phyloP scores from a whole-genome alignment of 2,113 vertebrate species.

The Corythaixoides concolor region DNA sequence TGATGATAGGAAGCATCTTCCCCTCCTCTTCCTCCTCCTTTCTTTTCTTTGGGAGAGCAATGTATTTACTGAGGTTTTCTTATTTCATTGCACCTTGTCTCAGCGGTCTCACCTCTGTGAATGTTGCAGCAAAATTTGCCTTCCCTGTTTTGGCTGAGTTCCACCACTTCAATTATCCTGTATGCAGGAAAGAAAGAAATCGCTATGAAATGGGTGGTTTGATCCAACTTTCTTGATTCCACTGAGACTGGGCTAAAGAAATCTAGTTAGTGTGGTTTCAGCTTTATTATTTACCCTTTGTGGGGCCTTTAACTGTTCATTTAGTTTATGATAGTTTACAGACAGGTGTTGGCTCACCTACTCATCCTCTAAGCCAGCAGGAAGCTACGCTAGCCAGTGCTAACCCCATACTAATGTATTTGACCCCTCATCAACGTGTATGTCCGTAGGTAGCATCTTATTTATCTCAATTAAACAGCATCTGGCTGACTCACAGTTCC shows the following conservation, averaged over 20 bases:
- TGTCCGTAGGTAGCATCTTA: not conserved
- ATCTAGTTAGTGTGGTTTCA: not conserved
- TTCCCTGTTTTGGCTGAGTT: not conserved
- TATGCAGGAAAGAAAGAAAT: not conserved
- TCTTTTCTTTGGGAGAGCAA: not conserved
- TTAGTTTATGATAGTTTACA: not conserved
- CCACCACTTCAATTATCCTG: accelerated
- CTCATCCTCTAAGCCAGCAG: not conserved
- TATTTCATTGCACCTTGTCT: not conserved
- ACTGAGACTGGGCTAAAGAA: not conserved
- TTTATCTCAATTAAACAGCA: not conserved
- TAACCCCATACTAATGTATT: not conserved
- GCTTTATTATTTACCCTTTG: not conserved
- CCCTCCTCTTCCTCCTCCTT: not conserved
- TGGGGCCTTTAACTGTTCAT: not conserved
- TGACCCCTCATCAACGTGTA: not conserved
- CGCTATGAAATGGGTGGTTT: not conserved
- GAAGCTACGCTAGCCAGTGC: not conserved
- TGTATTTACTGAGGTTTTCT: not conserved
- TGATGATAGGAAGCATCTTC: not conserved
- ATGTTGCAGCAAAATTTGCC: not conserved
- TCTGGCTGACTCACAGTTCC: not conserved
- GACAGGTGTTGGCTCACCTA: not conserved
- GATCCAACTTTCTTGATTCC: not conserved
- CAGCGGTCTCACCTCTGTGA: not conserved